These are phyloP conservation scores for Saxidomus purpurata DNA, from an alignment of 1,140 invertebrate genomes.

Conservation along the genomic window DNA sequence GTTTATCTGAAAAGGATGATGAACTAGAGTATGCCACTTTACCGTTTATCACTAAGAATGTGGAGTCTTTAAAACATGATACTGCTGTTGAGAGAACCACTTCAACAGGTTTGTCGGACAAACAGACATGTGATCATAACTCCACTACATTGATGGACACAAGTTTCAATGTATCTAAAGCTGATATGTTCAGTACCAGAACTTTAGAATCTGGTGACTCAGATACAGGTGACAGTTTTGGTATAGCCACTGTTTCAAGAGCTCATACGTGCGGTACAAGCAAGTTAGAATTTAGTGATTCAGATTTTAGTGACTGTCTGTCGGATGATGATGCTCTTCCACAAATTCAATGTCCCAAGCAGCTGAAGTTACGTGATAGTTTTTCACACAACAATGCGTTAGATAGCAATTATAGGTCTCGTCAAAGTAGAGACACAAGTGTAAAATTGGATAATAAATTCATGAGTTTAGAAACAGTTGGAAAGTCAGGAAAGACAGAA, in stretches of 20 bases:
- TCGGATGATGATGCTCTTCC: neutral
- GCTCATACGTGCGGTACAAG: neutral
- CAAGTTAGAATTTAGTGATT: neutral
- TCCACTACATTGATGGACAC: neutral
- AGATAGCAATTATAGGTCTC: no score
- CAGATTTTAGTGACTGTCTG: neutral
- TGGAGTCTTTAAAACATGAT: neutral
- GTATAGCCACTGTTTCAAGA: neutral
- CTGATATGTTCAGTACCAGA: neutral
- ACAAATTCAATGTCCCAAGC: neutral
- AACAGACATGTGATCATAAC: neutral
- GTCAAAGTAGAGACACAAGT: no score
- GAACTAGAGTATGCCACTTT: neutral
- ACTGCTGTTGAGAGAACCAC: neutral
- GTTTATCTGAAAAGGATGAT: neutral
- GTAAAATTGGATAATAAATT: no score
- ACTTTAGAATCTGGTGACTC: neutral
- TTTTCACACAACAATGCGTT: no score
- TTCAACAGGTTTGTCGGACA: neutral
- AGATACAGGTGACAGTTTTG: neutral
- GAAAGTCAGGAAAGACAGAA: neutral
- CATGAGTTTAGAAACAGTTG: no score
- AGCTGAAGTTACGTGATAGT: neutral
- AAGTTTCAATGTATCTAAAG: neutral
- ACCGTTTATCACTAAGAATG: neutral